Evolutionary conservation across 2,888 invertebrate genomes (phyloP), one percentile per base, ranked within the genome.

Genomic region (Chrysopilus asiliformis): DNA sequence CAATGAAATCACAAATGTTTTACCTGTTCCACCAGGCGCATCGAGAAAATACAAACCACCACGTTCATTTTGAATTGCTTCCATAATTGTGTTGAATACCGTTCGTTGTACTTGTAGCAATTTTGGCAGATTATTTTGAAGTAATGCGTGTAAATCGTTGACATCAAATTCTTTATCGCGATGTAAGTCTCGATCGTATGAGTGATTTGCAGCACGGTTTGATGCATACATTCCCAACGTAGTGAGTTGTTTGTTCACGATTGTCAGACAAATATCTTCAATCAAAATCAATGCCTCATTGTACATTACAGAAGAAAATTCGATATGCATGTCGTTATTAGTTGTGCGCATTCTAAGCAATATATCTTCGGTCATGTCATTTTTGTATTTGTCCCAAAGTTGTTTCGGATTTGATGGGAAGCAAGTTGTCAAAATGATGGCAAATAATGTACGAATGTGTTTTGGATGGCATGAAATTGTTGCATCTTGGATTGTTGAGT

Each of bases 371-470:
- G 18, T 9, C 38, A 41, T 36, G 24, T 17, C n/a, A 12, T 39
- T 31, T 27, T 39, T 39, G 17, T 44, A 41, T 24, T 44, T 41
- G 9, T 41, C 18, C 41, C 38, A 45, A 12, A 41, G 33, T 10
- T 38, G 40, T 24, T 10, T 25, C 36, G 46, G 43, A 32, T 44
- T 39, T 6, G 39, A 39, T 35, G 44, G 39, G 35, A 32, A 38
- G 27, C 40, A 43, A 10, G 36, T 39, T 15, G 37, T 8, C 4
- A 10, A 4, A n/a, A 26, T 26, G 22, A n/a, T n/a, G n/a, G n/a
- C n/a, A 43, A 53, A 53, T 25, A 50, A 40, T 27, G 32, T 40
- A 9, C 49, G 44, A 36, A 51, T 48, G 41, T 52, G 43, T 22
- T 43, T 34, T 24, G 48, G 38, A 20, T 30, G 17, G 16, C 41